phyloP scores from a whole-genome alignment of 2,797 vertebrate species.

The Chaetodon trifasciatus region DNA sequence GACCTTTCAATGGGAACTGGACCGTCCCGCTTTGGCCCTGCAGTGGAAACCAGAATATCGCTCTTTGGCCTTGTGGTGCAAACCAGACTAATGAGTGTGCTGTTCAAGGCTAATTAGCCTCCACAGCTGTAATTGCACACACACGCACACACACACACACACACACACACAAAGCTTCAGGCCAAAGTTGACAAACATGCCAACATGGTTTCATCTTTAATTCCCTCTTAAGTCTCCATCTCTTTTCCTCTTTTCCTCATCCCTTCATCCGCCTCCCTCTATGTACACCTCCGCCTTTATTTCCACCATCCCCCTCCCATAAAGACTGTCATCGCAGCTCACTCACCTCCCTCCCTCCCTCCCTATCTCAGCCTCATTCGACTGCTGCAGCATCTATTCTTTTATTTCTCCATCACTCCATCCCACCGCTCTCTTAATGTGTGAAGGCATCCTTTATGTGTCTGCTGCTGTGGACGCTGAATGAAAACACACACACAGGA shows the following conservation, averaged over 20 bases:
- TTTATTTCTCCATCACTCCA: constrained; percentile 15
- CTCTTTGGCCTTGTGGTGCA: not conserved
- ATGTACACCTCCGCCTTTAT: constrained; percentile 6
- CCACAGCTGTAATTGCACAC: constrained; percentile 21
- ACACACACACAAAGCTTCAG: constrained; percentile 22
- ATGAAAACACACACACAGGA: not conserved
- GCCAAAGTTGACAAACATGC: constrained; percentile 50
- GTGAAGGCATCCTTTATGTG: constrained; percentile 9
- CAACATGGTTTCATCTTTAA: constrained; percentile 48
- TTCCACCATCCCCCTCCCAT: not conserved
- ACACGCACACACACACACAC: constrained; percentile 18
- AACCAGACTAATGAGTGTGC: constrained; percentile 38
- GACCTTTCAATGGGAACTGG: not conserved
- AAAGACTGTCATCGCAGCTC: not conserved
- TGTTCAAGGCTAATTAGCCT: constrained; percentile 49
- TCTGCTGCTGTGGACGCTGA: not conserved
- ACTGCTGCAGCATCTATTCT: not conserved
- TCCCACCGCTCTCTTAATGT: constrained; percentile 7
- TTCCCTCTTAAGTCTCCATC: constrained; percentile 31
- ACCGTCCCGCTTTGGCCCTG: constrained; percentile 1
- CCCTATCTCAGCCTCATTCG: not conserved
- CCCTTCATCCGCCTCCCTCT: not conserved
- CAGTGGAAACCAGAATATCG: not conserved
- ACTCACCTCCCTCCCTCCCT: not conserved
- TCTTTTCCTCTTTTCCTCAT: not conserved